phyloP scores from a whole-genome alignment of 2,888 invertebrate genomes.

The Villa cingulata region DNA sequence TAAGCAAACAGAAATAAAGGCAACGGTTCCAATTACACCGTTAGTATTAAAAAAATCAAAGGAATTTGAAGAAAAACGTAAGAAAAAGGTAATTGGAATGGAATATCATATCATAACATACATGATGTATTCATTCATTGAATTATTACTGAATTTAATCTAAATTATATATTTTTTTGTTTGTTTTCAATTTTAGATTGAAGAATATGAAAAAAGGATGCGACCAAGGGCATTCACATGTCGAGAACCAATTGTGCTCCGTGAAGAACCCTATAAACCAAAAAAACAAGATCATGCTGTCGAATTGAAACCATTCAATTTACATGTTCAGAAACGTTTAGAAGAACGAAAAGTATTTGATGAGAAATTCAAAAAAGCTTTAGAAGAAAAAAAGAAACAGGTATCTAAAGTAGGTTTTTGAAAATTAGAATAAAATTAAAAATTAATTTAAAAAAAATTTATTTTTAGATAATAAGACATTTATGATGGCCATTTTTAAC shows the following conservation, averaged over 20 bases:
- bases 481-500: no score
- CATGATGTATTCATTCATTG: no score
- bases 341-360: slow-evolving; percentile 28
- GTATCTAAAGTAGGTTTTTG: slow-evolving; percentile 17
- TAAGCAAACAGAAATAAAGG: neutral
- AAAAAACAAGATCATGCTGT: slow-evolving; percentile 15
- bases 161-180: neutral
- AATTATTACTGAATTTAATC: no score
- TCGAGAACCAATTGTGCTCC: slow-evolving; percentile 16
- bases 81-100: slow-evolving; percentile 22
- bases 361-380: slow-evolving; percentile 17
- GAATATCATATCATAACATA: no score
- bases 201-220: slow-evolving; percentile 18
- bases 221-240: slow-evolving; percentile 16
- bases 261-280: slow-evolving; percentile 23
- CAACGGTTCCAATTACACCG: slow-evolving; percentile 27
- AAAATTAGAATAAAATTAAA: no score
- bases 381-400: slow-evolving; percentile 27
- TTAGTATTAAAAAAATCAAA: slow-evolving; percentile 24
- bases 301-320: slow-evolving; percentile 25
- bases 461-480: no score
- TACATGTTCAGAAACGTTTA: slow-evolving; percentile 25
- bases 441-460: no score
- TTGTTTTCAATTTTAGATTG: slow-evolving; percentile 16
- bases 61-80: slow-evolving; percentile 17